These are phyloP conservation scores for Caradrina kadenii DNA, from an alignment of 2,888 invertebrate genomes.

Conservation along the genomic window DNA sequence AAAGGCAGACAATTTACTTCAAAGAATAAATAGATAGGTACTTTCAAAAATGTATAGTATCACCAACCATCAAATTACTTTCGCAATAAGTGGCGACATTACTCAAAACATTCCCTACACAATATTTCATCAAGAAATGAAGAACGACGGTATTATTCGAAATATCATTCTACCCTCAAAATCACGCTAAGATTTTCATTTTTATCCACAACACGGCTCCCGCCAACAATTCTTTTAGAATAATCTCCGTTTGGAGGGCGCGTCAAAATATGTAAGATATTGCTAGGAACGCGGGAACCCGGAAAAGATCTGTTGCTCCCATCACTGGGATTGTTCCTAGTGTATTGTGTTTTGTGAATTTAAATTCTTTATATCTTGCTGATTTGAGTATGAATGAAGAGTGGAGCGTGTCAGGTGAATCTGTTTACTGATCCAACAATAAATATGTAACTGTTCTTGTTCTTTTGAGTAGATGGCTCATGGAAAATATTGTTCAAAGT, in stretches of 20 bases:
- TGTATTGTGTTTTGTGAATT: slow-evolving; percentile 64
- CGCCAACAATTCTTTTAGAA: slow-evolving; percentile 64
- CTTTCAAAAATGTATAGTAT: slow-evolving; percentile 3
- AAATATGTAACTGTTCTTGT: not conserved
- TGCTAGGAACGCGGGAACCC: slow-evolving; percentile 59
- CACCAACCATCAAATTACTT: slow-evolving; percentile 58
- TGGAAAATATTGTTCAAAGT: not conserved
- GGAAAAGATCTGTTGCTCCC: slow-evolving; percentile 69
- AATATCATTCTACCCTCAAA: slow-evolving; percentile 62
- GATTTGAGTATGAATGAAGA: slow-evolving; percentile 48
- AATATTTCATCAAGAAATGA: slow-evolving; percentile 64
- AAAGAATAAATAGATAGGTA: slow-evolving; percentile 19
- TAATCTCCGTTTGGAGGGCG: slow-evolving; percentile 69
- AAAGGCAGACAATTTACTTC: not conserved
- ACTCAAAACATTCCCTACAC: slow-evolving; percentile 51
- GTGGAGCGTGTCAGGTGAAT: slow-evolving; percentile 23
- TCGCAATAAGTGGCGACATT: slow-evolving; percentile 59
- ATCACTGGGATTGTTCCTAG: slow-evolving; percentile 68
- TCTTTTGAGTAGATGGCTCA: not conserved
- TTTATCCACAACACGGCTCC: slow-evolving; percentile 56
- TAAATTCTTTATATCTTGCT: slow-evolving; percentile 59
- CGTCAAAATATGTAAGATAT: slow-evolving; percentile 72
- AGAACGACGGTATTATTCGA: slow-evolving; percentile 59
- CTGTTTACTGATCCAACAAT: slow-evolving; percentile 23
- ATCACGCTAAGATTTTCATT: slow-evolving; percentile 61